Base-by-base conservation (phyloP, 1,140 invertebrate species). In the Brachionus manjavacas region DNA sequence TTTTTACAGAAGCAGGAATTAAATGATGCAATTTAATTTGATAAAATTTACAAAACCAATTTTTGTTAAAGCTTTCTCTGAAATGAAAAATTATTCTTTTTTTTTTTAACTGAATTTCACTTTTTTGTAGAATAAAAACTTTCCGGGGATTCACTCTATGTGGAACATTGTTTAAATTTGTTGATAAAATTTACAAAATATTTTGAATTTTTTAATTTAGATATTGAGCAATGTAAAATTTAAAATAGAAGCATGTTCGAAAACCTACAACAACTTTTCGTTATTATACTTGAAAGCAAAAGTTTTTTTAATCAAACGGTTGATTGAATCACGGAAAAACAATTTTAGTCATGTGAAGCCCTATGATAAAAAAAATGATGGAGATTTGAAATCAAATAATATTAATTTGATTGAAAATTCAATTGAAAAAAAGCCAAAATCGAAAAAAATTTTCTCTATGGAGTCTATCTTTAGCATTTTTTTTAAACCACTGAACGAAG, bases 191-290 rank as follows among this genome's bases (percentile, higher is more conserved):
- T 35, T 35, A 35, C 31, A 7, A 2, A 35, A 35, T 49, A 4
- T 35, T 35, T 35, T 35, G 1, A 49, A 49, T 23, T 70, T 31
- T 31, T 70, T 16, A 70, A 43, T 89, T 12, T 86, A 95, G 94
- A 93, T 94, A 85, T 91, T 95, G 86, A 93, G 92, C 85, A 94
- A 93, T 86, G 91, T 96, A n/a, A 94, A 95, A 86, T 93, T 94
- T 85, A 94, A 94, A 89, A 92, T 96, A 84, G 95, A 96, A 88
- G 92, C 92, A 79, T 92, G 93, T 88, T 91, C 95, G 68, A 91
- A 90, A 0, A 92, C 92, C n/a, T 90, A 93, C 12, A 91, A 92
- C 28, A 93, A 94, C 88, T 92, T 92, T 23, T 90, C 92, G 31
- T 89, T 92, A 81, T 89, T 95, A 12, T 83, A 91, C 8, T 25